Conservation (phyloP, 1,140 invertebrate genomes). For the Zaprionus nigranus region DNA sequence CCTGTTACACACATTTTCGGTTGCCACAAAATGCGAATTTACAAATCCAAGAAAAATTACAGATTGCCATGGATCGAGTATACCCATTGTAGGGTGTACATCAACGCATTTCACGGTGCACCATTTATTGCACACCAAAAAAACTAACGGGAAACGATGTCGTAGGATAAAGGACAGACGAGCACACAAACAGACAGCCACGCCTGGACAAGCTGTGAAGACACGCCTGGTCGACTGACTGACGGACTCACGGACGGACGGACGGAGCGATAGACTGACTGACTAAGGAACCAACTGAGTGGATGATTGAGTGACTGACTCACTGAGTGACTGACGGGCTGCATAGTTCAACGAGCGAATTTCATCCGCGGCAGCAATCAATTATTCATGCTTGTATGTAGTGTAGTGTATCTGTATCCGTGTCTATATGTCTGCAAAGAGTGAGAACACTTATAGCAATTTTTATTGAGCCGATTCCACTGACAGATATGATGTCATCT, state of each 20-base stretch:
- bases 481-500: conserved; percentile 41
- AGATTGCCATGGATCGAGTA: background rate
- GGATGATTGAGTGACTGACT: background rate
- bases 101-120: conserved; percentile 27
- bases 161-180: background rate
- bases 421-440: background rate
- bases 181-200: no score
- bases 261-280: background rate
- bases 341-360: background rate
- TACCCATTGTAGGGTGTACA: background rate
- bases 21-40: no score
- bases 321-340: conserved; percentile 3
- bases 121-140: conserved; percentile 53
- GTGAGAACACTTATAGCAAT: conserved; percentile 3
- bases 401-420: no score
- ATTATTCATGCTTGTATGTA: conserved; percentile 11
- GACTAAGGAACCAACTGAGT: conserved; percentile 3
- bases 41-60: no score
- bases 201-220: background rate
- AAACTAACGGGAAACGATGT: background rate
- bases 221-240: no score
- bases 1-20: no score
- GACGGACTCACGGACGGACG: background rate
- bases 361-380: conserved; percentile 9
- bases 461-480: conserved; percentile 38